Base-by-base conservation (phyloP, 2,888 invertebrate genomes). In the Sipha maydis region DNA sequence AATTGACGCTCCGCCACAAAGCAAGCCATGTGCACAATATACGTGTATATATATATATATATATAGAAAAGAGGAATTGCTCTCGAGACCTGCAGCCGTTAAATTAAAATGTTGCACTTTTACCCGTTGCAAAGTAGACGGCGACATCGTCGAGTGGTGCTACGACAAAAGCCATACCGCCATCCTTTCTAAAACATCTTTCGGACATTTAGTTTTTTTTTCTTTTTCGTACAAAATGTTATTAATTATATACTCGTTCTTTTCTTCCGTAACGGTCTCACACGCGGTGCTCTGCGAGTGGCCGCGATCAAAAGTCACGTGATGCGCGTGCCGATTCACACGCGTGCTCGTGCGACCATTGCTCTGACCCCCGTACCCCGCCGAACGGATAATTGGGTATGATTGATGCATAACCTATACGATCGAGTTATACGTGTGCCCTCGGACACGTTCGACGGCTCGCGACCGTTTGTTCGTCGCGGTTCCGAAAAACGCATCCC, bases 51-150 rank as follows among this genome's bases (percentile, higher is more conserved):
- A 28, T 69, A 28, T 69, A 28, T 69, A 28, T 69, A n/a, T n/a
- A 11, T 69, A 69, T 67, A 7, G 14, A 21, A 3, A 67, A 67
- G 0, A 69, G 21, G 69, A 34, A 54, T 28, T 69, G 28, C 41
- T 61, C 67, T 69, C 28, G 80, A 83, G 71, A 48, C 31, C 31
- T 34, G 31, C 71, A 31, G 31, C 54, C 31, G 31, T 71, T 83
- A 71, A 83, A 83, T 71, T 71, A 83, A 83, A 83, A 83, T 73
- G 71, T 73, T 54, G 31, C 67, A 8, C 31, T 83, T 83, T 83
- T 71, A 83, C 48, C 54, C 54, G 11, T 67, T 34, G 31, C n/a
- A 31, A 28, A 25, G 25, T 71, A 25, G 31, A 34, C 56, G 61
- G 17, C 28, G 48, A n/a, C 2, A 14, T 25, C 17, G 41, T 17